Evolutionary conservation across 2,888 invertebrate species (phyloP), one percentile per base, ranked within the genome.

Genomic region (Pterostichus niger): DNA sequence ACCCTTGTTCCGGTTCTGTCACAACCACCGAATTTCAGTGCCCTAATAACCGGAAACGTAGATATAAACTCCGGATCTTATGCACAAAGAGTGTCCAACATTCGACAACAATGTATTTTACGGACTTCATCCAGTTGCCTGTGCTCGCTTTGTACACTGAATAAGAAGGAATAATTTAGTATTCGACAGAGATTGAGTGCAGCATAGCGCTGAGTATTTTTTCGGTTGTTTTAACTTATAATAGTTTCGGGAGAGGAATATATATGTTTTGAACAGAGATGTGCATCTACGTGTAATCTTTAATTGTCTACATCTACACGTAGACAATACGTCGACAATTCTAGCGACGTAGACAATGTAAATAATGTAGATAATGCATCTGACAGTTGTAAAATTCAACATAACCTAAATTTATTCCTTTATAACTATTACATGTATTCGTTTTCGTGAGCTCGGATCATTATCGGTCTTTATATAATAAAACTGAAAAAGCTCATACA

Each of bases 71-170:
- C 40, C n/a, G 17, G 13, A 13, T 71, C 44, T 71, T 71, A 71
- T 71, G 68, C 68, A 71, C 68, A 71, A 71, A 71, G 68, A 44
- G 6, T 71, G 44, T 40, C 68, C 46, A 17, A 44, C 68, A 71
- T 71, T 71, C 44, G 68, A 75, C 52, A 75, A 75, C 75, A 75
- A 75, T 75, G 52, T 75, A 75, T 75, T 75, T 75, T 75, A 75
- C 40, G 75, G 31, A 13, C 75, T 75, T 75, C 31, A 75, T 75
- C 52, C 24, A 68, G 24, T 49, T 11, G n/a, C 9, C 46, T 46
- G 71, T 24, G 13, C 71, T 46, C n/a, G 71, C 46, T 71, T 71
- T 71, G 71, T 49, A 46, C 31, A 64, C 6, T 7, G 6, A 6
- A 13, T 64, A 64, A 64, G 13, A 40, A 64, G 71, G 71, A 71